phyloP scores from a whole-genome alignment of 2,113 vertebrate species.

The Grallaria varia region DNA sequence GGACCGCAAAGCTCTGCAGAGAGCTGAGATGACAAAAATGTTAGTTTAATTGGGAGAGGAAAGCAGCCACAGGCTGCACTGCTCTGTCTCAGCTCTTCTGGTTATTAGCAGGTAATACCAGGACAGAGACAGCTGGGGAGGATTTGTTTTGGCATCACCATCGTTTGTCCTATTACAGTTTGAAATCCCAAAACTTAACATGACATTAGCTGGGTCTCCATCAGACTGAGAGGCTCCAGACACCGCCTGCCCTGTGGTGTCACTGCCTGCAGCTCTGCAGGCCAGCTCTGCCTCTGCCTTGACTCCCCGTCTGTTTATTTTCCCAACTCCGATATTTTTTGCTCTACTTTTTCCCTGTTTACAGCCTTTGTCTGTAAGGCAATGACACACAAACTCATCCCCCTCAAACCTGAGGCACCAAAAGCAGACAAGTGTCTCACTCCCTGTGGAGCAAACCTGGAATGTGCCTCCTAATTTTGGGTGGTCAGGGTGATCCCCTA shows the following conservation, averaged over 20 bases:
- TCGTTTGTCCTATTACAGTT: background rate
- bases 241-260: rapidly evolving
- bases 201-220: background rate
- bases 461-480: rapidly evolving
- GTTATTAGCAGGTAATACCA: background rate
- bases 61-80: background rate
- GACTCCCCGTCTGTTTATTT: rapidly evolving
- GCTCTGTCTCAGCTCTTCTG: rapidly evolving
- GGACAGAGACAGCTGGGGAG: background rate
- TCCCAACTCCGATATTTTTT: rapidly evolving
- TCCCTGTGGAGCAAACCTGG: background rate
- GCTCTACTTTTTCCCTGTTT: rapidly evolving
- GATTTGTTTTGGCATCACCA: background rate
- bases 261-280: background rate
- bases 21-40: background rate
- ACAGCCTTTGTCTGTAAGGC: too few species aligned
- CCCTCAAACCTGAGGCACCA: background rate
- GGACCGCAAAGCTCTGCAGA: background rate
- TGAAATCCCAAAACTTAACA: background rate
- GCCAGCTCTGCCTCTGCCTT: rapidly evolving
- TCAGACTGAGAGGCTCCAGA: background rate
- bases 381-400: rapidly evolving
- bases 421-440: rapidly evolving
- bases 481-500: rapidly evolving
- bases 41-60: background rate